phyloP scores from a whole-genome alignment of 2,113 vertebrate genomes.

The Bubo blakistoni region DNA sequence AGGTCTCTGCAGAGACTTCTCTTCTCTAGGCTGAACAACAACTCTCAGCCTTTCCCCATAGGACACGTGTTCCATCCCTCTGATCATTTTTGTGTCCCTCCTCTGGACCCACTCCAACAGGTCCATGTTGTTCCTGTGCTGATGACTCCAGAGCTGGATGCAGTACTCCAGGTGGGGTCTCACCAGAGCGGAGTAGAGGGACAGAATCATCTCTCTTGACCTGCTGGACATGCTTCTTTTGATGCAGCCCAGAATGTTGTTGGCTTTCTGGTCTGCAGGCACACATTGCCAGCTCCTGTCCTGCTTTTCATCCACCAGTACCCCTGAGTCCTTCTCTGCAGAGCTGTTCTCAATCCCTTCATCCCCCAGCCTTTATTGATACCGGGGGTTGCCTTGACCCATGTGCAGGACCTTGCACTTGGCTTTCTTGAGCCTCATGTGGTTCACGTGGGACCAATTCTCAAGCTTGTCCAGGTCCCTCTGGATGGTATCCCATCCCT shows the following conservation, averaged over 20 bases:
- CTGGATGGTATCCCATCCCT: background rate
- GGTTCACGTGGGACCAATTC: background rate
- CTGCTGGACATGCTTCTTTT: background rate
- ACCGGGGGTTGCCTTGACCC: fast-evolving
- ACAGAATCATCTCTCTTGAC: background rate
- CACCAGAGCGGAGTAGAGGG: background rate
- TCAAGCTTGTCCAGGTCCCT: background rate
- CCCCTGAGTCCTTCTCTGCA: background rate
- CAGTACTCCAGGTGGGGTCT: background rate
- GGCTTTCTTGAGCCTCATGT: background rate
- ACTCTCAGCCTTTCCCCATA: background rate
- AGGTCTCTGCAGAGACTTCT: background rate
- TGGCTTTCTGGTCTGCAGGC: background rate
- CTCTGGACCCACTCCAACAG: background rate
- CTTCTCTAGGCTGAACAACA: background rate
- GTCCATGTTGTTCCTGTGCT: background rate
- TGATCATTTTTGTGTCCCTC: background rate
- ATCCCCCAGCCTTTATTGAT: background rate
- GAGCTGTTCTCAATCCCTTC: background rate
- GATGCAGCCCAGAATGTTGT: background rate
- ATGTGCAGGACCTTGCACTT: background rate
- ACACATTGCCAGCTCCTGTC: background rate
- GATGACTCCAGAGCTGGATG: background rate
- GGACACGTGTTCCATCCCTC: background rate
- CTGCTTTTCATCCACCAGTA: background rate